Evolutionary conservation across 2,888 invertebrate species (phyloP).

Genomic region (Epirrhoe alternata): DNA sequence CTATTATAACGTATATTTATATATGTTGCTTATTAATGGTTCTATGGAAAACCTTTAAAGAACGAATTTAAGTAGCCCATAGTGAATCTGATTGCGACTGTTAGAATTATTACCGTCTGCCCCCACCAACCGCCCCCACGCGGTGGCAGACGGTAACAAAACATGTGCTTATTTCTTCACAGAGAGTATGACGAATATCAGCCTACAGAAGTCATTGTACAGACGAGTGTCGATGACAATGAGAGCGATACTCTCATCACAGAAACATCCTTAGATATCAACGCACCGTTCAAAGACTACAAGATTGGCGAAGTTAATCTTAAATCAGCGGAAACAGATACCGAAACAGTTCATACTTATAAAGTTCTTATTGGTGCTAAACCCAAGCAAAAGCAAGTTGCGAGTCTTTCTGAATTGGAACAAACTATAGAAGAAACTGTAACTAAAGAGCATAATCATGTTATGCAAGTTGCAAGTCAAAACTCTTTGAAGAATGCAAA

Average conservation of each 20-base stretch:
- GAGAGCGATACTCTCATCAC: not conserved
- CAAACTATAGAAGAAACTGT: not conserved
- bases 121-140: too few species aligned
- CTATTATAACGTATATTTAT: too few species aligned
- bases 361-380: not conserved
- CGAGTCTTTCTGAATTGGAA: not conserved
- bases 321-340: not conserved
- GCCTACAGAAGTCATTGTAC: not conserved
- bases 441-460: not conserved
- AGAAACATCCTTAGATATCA: not conserved
- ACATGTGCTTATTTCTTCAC: not conserved
- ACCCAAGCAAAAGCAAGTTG: not conserved
- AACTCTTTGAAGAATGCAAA: not conserved
- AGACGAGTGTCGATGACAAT: not conserved
- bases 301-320: constrained; percentile 12
- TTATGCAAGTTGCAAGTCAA: not conserved
- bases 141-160: too few species aligned
- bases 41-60: too few species aligned
- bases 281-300: not conserved
- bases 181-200: not conserved
- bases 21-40: too few species aligned
- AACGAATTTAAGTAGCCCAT: too few species aligned
- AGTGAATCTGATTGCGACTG: too few species aligned
- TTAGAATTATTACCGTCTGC: too few species aligned
- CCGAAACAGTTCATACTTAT: not conserved